Evolutionary conservation across 1,140 invertebrate species (phyloP), one percentile per base, ranked within the genome.

Genomic region (Heliconius melpomene): DNA sequence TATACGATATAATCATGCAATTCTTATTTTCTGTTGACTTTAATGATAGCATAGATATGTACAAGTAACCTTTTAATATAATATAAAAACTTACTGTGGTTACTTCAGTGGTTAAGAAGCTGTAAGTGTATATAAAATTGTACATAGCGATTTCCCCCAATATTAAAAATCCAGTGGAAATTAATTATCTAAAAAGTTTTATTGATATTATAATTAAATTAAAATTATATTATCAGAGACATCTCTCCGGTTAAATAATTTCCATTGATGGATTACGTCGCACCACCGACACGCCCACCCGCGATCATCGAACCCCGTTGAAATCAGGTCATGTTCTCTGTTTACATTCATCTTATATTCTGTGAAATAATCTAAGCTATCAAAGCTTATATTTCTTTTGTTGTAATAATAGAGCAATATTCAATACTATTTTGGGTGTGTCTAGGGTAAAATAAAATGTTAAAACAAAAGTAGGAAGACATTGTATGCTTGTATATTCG

Each of bases 251-350:
- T 26, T 16, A 29, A 66, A 66, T 66, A 66, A 66, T 18, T 77
- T 73, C 46, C 78, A 77, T 80, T 83, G 70, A 72, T 74, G 73
- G 38, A 74, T 36, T 76, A 74, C 60, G 60, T 36, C 54, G 79
- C 78, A 79, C 72, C 70, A 82, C 54, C 38, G 86, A 87, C 87
- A 90, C 88, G 84, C 88, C 87, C 87, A 88, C 86, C 78, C 70
- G 83, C 84, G 87, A 88, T 83, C 88, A 82, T 77, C 85, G 88
- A 88, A 87, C 88, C 71, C 83, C 60, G 29, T 13, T 71, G 73
- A 86, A 89, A 86, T 82, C 83, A 81, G 88, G 88, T 90, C 88
- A 88, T 75, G 57, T 72, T 73, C 54, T 16, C 60, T 80, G 79
- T 83, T 83, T 83, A 83, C 70, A 72, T 77, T 71, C 9, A 52